Evolutionary conservation across 2,113 vertebrate species (phyloP), one percentile per base, ranked within the genome.

Genomic region (Balaenoptera acutorostrata): DNA sequence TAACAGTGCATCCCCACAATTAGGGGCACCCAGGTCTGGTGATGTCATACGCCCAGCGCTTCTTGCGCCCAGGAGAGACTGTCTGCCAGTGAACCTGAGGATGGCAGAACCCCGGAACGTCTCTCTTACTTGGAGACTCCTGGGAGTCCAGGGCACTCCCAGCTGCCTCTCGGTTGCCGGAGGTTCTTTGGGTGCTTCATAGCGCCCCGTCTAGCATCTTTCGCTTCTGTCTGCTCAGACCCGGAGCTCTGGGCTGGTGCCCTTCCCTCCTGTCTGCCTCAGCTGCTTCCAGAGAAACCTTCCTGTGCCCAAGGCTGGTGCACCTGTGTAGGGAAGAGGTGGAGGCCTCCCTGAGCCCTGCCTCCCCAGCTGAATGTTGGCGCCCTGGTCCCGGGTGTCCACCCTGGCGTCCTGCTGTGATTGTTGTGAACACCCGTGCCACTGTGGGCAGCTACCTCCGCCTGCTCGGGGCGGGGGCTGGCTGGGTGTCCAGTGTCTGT

Each of bases 21-120:
- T n/a, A 36, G 25, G 7, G n/a, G 33, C 2, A 27, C 18, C 13
- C 1, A 5, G 44, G 31, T 9, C 52, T 23, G n/a, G 17, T 4
- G 18, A 17, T 66, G 29, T 17, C 7, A 0, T 29, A 41, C 3
- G 2, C 63, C 36, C 12, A 3, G 88, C 0, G 4, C 52, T 39
- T 59, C 15, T 61, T n/a, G 11, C 0, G 15, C 29, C 74, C 8
- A 7, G 89, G 33, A 88, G 33, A 88, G 52, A 31, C 6, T 5
- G 39, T 61, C 81, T 55, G 14, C 78, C 59, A 1, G 4, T 44
- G 31, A 31, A 3, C 44, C 69, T 63, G 29, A 59, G 66, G 61
- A 33, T 3, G 4, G 4, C 23, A 27, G 27, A 49, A 39, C 46
- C 27, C 46, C 8, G 0, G 61, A 72, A 63, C 12, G 3, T 57